Percentiles rank a stretch among this genome's conserved stretches.
These are phyloP conservation scores for Noctua fimbriata DNA, from an alignment of 2,888 invertebrate species.

Conservation along the genomic window DNA sequence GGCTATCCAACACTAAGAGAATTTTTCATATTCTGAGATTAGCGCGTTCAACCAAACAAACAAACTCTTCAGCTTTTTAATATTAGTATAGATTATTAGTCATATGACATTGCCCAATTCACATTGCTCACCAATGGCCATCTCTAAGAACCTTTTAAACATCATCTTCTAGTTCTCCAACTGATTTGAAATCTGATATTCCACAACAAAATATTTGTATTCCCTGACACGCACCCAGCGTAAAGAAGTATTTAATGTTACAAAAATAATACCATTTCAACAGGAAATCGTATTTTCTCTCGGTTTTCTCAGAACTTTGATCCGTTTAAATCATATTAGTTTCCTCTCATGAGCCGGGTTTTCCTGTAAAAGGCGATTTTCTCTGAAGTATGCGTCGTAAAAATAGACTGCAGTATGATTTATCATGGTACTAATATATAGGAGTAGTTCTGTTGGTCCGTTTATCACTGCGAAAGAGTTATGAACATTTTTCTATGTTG, in stretches of 20 bases:
- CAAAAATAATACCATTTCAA: conserved; percentile 13
- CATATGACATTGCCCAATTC: too few relatives aligned
- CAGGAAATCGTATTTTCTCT: conserved; percentile 10
- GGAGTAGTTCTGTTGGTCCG: conserved; percentile 29
- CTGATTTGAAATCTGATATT: conserved; percentile 14
- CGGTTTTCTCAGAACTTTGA: conserved; percentile 39
- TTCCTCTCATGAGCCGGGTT: conserved; percentile 47
- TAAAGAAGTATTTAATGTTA: background rate
- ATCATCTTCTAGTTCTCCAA: too few relatives aligned
- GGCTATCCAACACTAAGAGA: too few relatives aligned
- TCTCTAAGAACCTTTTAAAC: background rate
- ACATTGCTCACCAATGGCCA: background rate
- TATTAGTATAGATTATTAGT: too few relatives aligned
- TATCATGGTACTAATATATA: conserved; percentile 48
- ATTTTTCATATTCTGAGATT: too few relatives aligned
- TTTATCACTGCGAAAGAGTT: conserved; percentile 15
- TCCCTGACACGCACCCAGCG: background rate
- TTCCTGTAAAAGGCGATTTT: conserved; percentile 58
- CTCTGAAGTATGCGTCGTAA: conserved; percentile 60
- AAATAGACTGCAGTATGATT: conserved; percentile 59
- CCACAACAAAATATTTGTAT: background rate
- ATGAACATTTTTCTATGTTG: background rate
- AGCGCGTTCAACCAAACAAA: too few relatives aligned
- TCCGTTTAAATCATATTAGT: conserved; percentile 59
- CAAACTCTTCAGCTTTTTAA: too few relatives aligned